Conservation (phyloP, 2,888 invertebrate genomes). For the Drosophila recens region DNA sequence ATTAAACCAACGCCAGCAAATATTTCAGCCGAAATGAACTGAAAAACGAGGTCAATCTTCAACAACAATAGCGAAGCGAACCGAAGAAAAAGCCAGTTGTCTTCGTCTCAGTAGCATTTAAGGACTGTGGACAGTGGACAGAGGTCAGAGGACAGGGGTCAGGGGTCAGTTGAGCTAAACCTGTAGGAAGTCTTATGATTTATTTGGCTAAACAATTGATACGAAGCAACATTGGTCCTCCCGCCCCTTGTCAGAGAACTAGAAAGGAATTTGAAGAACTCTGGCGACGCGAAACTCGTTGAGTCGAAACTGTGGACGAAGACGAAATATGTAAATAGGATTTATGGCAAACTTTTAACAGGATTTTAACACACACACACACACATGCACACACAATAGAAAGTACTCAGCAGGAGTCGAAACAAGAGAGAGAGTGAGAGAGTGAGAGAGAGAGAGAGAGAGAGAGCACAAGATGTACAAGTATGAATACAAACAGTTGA, state of each 20-base stretch:
- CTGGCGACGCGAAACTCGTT: constrained; percentile 12
- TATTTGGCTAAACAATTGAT: constrained; percentile 73
- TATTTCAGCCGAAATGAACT: constrained; percentile 42
- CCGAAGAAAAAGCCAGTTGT: constrained; percentile 38
- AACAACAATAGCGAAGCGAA: constrained; percentile 18
- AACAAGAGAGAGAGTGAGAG: no score
- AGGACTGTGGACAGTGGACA: no score
- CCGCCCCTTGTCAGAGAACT: constrained; percentile 2
- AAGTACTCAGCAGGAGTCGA: constrained; percentile 32
- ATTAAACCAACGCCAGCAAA: constrained; percentile 7
- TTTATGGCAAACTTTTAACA: constrained; percentile 79
- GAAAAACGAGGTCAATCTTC: constrained; percentile 62
- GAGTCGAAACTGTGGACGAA: constrained; percentile 21
- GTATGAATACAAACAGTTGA: constrained; percentile 54
- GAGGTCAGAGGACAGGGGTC: background rate
- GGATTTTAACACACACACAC: constrained; percentile 63
- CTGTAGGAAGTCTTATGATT: constrained; percentile 70
- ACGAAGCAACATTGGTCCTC: constrained; percentile 17
- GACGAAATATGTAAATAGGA: constrained; percentile 77
- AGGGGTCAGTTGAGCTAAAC: constrained; percentile 17
- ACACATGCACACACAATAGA: constrained; percentile 34
- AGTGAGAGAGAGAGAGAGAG: no score
- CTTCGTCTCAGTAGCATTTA: constrained; percentile 13
- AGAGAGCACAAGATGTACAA: constrained; percentile 36
- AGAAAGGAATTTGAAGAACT: constrained; percentile 10